A percentile compares a stretch with the other conserved stretches of the same genome.
Evolutionary conservation across 2,113 vertebrate species (phyloP).

Genomic region (Tupaia chinensis): DNA sequence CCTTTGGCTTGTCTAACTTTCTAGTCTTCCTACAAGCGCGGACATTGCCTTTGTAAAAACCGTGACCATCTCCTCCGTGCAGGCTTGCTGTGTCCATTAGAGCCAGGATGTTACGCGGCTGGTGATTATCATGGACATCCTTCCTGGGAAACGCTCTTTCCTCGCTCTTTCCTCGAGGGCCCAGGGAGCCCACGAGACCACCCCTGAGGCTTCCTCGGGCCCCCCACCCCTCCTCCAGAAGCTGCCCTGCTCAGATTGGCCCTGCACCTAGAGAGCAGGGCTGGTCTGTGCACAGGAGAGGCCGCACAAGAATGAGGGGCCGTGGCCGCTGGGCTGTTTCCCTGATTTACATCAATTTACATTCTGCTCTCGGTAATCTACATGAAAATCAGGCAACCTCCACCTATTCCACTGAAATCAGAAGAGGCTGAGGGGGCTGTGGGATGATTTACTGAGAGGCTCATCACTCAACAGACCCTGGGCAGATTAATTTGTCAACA

Average conservation of each 20-base stretch:
- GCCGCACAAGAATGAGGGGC: conserved; percentile 46
- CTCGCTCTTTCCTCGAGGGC: conserved; percentile 17
- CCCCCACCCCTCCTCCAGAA: background rate
- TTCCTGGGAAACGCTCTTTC: conserved; percentile 50
- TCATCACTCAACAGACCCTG: conserved; percentile 57
- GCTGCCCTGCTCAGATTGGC: conserved; percentile 27
- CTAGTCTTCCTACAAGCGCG: background rate
- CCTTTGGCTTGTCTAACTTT: background rate
- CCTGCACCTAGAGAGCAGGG: conserved; percentile 36
- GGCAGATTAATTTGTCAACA: conserved; percentile 78
- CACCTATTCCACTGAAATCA: conserved; percentile 40
- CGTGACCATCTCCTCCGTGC: background rate
- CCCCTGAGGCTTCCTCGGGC: background rate
- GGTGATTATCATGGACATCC: background rate
- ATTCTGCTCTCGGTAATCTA: conserved; percentile 72
- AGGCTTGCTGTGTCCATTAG: conserved; percentile 42
- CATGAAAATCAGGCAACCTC: conserved; percentile 73
- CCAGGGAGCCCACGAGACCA: background rate
- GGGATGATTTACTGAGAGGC: background rate
- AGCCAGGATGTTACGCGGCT: rapidly evolving
- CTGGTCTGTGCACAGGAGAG: conserved; percentile 43
- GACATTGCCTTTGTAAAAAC: conserved; percentile 33
- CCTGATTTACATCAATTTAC: conserved; percentile 85
- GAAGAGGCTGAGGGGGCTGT: background rate
- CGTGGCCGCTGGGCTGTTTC: conserved; percentile 65